phyloP scores from a whole-genome alignment of 2,113 vertebrate genomes.

The Tychaedon coryphoeus region DNA sequence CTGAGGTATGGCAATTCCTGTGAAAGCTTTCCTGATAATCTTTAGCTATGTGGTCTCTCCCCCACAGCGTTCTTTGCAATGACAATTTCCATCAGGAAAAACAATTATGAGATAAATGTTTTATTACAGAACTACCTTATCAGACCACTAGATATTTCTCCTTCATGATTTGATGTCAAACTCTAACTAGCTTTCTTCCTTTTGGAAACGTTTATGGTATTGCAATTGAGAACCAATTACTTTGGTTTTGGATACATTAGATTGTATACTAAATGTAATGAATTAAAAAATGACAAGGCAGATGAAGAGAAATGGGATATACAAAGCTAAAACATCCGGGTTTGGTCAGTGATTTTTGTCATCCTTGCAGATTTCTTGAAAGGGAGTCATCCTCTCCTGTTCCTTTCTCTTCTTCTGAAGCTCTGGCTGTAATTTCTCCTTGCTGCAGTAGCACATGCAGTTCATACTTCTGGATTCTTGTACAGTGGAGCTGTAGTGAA shows the following conservation, averaged over 20 bases:
- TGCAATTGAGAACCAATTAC: background rate
- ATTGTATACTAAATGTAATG: background rate
- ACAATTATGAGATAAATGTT: background rate
- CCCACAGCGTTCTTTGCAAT: background rate
- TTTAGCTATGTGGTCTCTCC: background rate
- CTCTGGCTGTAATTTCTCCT: constrained; percentile 31
- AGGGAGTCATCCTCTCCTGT: constrained; percentile 17
- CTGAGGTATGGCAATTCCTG: background rate
- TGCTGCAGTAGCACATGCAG: constrained; percentile 4
- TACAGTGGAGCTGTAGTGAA: background rate
- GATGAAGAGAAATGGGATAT: background rate
- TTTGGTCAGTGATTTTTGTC: background rate
- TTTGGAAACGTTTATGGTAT: background rate
- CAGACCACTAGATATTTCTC: background rate
- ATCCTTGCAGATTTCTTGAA: background rate
- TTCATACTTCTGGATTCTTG: background rate
- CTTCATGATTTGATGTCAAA: background rate
- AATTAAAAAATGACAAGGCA: background rate
- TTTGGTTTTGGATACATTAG: background rate
- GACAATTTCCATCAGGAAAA: background rate
- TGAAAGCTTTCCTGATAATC: background rate
- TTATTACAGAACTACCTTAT: background rate
- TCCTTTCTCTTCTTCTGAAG: constrained; percentile 48
- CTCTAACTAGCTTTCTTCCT: background rate
- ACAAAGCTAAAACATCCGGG: background rate